Evolutionary conservation across 1,140 invertebrate species (phyloP).

Genomic region (Drosophila sp.): DNA sequence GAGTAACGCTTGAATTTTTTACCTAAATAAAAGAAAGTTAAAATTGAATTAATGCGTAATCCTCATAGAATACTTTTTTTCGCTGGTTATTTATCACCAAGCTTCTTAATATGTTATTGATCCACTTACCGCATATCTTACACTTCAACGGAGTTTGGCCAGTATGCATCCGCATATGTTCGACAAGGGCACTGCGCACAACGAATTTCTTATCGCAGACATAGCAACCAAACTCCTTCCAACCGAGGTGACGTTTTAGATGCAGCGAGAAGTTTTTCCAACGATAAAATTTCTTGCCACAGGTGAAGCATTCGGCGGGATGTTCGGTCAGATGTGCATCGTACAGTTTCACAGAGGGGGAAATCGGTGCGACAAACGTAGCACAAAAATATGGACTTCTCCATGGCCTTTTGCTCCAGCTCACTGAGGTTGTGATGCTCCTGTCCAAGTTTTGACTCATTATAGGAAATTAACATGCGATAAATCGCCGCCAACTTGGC

Average conservation of each 20-base stretch:
- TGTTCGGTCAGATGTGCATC: conserved; percentile 90
- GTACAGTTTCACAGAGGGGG: conserved; percentile 85
- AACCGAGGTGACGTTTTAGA: conserved; percentile 91
- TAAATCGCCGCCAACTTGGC: conserved; percentile 76
- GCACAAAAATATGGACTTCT: conserved; percentile 84
- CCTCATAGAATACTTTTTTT: too few relatives aligned
- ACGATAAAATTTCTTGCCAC: conserved; percentile 91
- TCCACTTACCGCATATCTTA: conserved; percentile 89
- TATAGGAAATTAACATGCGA: conserved; percentile 78
- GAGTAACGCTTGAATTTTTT: conserved; percentile 93
- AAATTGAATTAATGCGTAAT: too few relatives aligned
- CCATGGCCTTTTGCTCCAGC: conserved; percentile 77
- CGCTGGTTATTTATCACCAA: too few relatives aligned
- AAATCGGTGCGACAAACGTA: conserved; percentile 86
- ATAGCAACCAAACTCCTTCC: conserved; percentile 88
- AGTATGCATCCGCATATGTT: conserved; percentile 93
- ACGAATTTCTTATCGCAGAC: conserved; percentile 93
- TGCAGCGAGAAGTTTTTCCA: conserved; percentile 90
- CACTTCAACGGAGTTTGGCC: conserved; percentile 93
- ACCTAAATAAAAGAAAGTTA: conserved; percentile 56
- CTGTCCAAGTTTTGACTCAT: conserved; percentile 79
- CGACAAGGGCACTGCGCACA: conserved; percentile 90
- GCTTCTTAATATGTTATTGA: too few relatives aligned
- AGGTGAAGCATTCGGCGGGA: conserved; percentile 91
- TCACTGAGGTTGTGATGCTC: conserved; percentile 74